A percentile compares a stretch with the other conserved stretches of the same genome.
phyloP scores from a whole-genome alignment of 2,888 invertebrate species.

The Alentia gelatinosa region DNA sequence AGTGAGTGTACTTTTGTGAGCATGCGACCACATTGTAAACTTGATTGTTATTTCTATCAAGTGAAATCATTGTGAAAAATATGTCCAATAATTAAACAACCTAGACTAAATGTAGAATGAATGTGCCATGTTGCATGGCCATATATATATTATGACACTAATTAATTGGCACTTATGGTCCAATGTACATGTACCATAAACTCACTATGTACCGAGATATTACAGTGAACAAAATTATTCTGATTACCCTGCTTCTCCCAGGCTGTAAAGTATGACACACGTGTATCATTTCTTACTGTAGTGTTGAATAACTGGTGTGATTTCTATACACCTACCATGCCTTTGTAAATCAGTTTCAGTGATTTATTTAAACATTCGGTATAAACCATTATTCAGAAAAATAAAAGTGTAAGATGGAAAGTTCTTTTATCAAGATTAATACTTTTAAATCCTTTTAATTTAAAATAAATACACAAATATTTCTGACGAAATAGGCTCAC shows the following conservation, averaged over 20 bases:
- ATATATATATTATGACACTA: neutral
- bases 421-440: neutral
- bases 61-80: neutral
- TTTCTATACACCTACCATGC: no score
- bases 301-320: neutral
- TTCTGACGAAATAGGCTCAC: neutral
- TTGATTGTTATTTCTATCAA: slow-evolving; percentile 11
- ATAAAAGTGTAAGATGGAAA: neutral
- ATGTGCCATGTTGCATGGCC: neutral
- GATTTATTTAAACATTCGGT: neutral
- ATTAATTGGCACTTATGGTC: neutral
- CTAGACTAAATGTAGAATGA: neutral
- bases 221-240: neutral
- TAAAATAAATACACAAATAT: neutral
- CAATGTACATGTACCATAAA: neutral
- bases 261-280: neutral
- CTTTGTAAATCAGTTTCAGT: neutral
- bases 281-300: neutral
- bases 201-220: neutral
- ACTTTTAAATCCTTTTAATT: neutral
- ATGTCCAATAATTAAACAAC: neutral
- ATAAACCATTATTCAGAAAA: neutral
- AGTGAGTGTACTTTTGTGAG: neutral
- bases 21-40: neutral
- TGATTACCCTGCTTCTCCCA: neutral